These are phyloP conservation scores for Mobula hypostoma DNA, from an alignment of 2,113 vertebrate genomes.

Conservation along the genomic window DNA sequence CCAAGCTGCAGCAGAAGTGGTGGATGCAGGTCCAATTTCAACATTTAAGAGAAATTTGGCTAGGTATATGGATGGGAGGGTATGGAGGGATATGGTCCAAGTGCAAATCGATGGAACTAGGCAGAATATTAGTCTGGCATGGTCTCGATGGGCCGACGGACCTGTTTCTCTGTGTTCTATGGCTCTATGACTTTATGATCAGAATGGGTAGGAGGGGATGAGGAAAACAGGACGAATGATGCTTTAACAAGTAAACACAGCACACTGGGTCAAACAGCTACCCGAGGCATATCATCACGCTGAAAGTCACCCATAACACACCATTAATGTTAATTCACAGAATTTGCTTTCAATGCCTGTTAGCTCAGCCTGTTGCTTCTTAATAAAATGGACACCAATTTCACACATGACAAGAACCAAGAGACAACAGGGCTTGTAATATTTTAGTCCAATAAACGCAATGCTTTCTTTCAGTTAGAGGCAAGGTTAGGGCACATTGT, in stretches of 20 bases:
- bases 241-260: neutral
- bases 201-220: neutral
- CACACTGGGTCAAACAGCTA: neutral
- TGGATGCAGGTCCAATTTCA: no score
- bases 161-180: no score
- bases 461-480: neutral
- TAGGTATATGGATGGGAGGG: no score
- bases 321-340: neutral
- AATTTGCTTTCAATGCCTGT: neutral
- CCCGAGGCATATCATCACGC: neutral
- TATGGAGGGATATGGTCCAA: no score
- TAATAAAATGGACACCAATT: neutral
- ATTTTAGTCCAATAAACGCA: neutral
- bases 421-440: neutral
- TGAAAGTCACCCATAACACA: neutral
- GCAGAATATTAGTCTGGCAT: no score
- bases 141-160: no score
- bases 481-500: neutral
- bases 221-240: neutral
- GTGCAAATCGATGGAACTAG: no score
- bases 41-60: no score
- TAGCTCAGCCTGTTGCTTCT: neutral
- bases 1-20: no score
- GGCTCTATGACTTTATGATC: no score
- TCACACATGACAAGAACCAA: constrained; percentile 5